phyloP scores from a whole-genome alignment of 2,113 vertebrate species.

The Ailurus styani region DNA sequence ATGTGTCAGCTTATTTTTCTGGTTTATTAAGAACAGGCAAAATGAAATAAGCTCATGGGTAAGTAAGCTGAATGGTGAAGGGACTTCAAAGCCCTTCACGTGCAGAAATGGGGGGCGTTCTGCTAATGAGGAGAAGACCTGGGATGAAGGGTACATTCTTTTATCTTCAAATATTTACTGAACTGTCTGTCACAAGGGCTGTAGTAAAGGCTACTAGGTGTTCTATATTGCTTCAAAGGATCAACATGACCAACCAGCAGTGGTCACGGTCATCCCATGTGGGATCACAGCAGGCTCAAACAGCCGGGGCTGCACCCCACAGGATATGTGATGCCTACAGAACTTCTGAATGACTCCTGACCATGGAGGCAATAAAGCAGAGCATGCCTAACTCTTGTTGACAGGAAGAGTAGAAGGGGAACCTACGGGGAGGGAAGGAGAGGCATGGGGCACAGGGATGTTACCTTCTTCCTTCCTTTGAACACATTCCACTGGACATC shows the following conservation, averaged over 20 bases:
- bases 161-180: not conserved
- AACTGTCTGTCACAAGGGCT: not conserved
- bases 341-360: not conserved
- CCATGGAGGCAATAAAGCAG: not conserved
- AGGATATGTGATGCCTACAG: not conserved
- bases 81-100: not conserved
- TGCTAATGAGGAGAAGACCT: not conserved
- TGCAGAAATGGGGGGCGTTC: not conserved
- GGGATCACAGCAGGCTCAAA: not conserved
- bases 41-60: not conserved
- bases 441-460: not conserved
- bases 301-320: not conserved
- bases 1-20: not conserved
- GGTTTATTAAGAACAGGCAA: constrained; percentile 27
- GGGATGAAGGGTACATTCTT: not conserved
- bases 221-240: not conserved
- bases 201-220: not conserved
- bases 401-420: not conserved
- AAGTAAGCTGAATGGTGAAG: not conserved
- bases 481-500: not conserved
- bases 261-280: not conserved
- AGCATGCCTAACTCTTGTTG: not conserved
- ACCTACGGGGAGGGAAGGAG: not conserved
- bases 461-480: too few species aligned
- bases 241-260: not conserved